Base-by-base conservation (phyloP, 2,888 invertebrate species). In the Cotesia congregata region DNA sequence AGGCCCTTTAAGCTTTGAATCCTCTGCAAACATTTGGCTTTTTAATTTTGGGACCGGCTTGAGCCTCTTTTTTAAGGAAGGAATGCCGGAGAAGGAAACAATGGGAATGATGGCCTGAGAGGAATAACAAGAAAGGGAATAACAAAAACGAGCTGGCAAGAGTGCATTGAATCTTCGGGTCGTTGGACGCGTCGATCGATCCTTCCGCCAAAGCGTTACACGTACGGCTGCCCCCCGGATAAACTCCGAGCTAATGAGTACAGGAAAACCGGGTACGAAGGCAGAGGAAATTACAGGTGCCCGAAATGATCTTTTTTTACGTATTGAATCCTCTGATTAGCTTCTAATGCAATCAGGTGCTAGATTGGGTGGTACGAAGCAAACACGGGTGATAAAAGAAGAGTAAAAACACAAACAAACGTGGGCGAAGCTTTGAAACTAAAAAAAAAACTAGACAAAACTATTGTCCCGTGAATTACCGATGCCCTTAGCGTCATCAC, bases 171-270 rank as follows among this genome's bases (percentile, higher is more conserved):
- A 72, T 77, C 70, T 60, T 64, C 68, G 78, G 78, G 78, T 78
- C 81, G 80, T 75, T 80, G 67, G 69, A 76, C 78, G 72, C 77
- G 77, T 74, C 80, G 75, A 82, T 82, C 80, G 81, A 80, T 80
- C 79, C 81, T 82, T 81, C 79, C 80, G 81, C 77, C 76, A 78
- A 76, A 70, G 77, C 77, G 60, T 74, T 70, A 73, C 64, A 74
- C 74, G 72, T 72, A 75, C 71, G 71, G 40, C 67, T 67, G 71
- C 70, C 69, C 68, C 61, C 61, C 61, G 74, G 77, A 77, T 77
- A 82, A 82, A 82, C 80, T 78, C 70, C 78, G 80, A 50, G 79
- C 81, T 82, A 82, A 82, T 82, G 81, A 82, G 81, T 82, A 80
- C 79, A 80, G 78, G 80, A 80, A 80, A 80, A 82, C 77, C 79